These are phyloP conservation scores for Myotis findleyi DNA, from an alignment of 2,797 vertebrate genomes.

Conservation along the genomic window DNA sequence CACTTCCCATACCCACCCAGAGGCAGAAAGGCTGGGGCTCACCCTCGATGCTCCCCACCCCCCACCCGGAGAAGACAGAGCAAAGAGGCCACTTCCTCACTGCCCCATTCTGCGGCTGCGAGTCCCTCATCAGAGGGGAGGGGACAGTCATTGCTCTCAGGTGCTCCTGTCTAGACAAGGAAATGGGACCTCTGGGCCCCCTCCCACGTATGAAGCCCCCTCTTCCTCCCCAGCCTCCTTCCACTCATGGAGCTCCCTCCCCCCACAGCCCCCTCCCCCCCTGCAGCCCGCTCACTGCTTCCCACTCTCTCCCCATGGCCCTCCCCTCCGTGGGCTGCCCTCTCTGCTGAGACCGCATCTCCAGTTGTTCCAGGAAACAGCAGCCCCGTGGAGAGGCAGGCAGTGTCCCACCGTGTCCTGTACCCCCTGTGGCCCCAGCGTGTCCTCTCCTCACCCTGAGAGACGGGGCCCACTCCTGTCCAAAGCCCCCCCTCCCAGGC, in stretches of 20 bases:
- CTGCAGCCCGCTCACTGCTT: not conserved
- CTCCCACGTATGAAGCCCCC: not conserved
- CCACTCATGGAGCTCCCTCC: rapidly evolving
- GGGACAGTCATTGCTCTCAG: not conserved
- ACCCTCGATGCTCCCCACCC: no score
- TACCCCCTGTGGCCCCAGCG: not conserved
- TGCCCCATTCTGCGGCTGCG: no score
- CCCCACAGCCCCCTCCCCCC: not conserved
- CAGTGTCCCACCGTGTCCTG: not conserved
- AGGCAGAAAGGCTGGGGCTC: not conserved
- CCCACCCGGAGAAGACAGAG: not conserved
- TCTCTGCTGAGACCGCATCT: not conserved
- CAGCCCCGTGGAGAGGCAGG: not conserved
- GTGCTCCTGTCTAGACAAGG: not conserved
- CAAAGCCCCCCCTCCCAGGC: not conserved
- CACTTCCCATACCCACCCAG: not conserved
- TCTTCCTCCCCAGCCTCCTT: not conserved
- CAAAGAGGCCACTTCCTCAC: not conserved
- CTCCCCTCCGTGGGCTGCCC: not conserved
- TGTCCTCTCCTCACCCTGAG: not conserved
- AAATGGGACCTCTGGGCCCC: not conserved
- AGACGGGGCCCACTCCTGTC: no score
- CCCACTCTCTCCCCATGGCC: not conserved
- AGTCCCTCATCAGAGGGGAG: not conserved
- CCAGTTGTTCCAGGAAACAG: not conserved